phyloP scores from a whole-genome alignment of 1,140 invertebrate genomes.

The Mizuhopecten yessoensis region DNA sequence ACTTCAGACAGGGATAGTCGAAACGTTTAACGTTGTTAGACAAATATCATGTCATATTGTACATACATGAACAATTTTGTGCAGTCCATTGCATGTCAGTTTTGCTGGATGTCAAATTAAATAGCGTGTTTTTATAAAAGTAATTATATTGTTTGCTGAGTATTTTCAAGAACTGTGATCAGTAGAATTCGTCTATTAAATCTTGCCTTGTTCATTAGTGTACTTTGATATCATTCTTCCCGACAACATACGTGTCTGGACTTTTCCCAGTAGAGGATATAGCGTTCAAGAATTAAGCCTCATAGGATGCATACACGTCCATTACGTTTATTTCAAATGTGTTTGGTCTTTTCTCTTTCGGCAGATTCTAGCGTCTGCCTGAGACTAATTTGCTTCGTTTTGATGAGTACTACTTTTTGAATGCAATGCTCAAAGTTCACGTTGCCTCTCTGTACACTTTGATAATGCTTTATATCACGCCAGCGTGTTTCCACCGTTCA shows the following conservation, averaged over 20 bases:
- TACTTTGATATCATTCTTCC: neutral
- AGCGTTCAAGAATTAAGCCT: neutral
- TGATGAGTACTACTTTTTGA: neutral
- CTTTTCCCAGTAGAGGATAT: neutral
- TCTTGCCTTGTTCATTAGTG: neutral
- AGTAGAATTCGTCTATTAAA: neutral
- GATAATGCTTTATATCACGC: neutral
- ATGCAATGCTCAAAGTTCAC: neutral
- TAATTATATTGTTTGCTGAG: neutral
- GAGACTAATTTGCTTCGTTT: neutral
- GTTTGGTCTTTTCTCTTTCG: neutral
- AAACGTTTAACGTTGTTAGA: no score
- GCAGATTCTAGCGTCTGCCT: neutral
- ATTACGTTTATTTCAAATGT: neutral
- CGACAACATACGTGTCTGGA: neutral
- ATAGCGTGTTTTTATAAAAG: neutral
- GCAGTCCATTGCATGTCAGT: no score
- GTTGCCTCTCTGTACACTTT: neutral
- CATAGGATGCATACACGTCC: neutral
- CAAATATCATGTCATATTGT: no score
- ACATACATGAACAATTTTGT: no score
- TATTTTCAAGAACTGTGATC: neutral
- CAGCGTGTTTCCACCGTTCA: neutral
- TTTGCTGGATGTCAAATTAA: neutral
- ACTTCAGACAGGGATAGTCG: no score